Percentiles rank a stretch among this genome's conserved stretches.
phyloP scores from a whole-genome alignment of 2,797 vertebrate species.

The Neosalanx taihuensis region DNA sequence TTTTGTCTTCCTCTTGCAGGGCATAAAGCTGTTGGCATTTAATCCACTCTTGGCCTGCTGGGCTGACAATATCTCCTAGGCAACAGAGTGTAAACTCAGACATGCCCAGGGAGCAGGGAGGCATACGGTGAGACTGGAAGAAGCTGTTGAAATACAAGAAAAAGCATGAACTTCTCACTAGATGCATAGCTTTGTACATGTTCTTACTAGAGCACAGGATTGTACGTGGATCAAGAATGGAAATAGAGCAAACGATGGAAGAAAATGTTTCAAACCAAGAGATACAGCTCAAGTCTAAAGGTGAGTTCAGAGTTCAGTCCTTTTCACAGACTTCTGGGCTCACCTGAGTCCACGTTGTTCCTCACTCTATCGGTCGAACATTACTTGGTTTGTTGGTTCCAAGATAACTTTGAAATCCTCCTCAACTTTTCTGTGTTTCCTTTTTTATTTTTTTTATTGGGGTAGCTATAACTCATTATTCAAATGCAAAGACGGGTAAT shows the following conservation, averaged over 20 bases:
- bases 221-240: constrained; percentile 2
- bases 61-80: constrained; percentile 58
- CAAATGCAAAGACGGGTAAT: too few relatives aligned
- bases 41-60: constrained; percentile 34
- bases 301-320: constrained; percentile 17
- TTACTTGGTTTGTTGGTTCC: neutral
- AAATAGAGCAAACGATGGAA: neutral
- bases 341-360: neutral
- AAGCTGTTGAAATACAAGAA: constrained; percentile 31
- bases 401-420: neutral
- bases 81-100: constrained; percentile 71
- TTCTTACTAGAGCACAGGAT: neutral
- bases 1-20: neutral
- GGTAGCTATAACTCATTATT: neutral
- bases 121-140: constrained; percentile 24
- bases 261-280: neutral
- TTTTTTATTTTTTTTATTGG: too few relatives aligned
- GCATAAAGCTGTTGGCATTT: constrained; percentile 25
- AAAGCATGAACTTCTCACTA: neutral
- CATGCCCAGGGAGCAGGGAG: constrained; percentile 41
- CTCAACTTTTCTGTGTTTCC: neutral
- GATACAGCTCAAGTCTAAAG: constrained; percentile 1
- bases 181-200: neutral
- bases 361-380: neutral
- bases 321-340: neutral